Conservation (phyloP, 1,140 invertebrate genomes). For the Micrasema longulum region DNA sequence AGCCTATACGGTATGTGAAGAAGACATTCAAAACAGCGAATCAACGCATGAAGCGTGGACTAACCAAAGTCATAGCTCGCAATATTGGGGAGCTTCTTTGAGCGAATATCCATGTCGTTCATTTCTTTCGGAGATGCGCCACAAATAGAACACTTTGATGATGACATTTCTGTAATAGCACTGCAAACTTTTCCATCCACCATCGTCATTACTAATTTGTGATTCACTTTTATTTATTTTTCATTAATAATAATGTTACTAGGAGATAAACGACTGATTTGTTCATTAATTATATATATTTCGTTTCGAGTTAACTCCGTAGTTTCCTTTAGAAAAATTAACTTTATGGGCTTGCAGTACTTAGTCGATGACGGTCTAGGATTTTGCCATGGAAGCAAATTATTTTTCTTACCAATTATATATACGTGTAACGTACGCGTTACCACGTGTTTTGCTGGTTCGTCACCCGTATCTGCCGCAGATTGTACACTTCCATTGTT, state of each 20-base stretch:
- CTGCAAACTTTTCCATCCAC: constrained; percentile 13
- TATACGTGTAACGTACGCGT: too few relatives aligned
- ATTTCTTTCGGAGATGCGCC: constrained; percentile 7
- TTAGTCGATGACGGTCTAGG: constrained; percentile 7
- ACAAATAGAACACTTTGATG: constrained; percentile 2
- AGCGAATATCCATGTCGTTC: constrained; percentile 11
- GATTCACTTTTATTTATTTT: constrained; percentile 8
- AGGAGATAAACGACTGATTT: constrained; percentile 15
- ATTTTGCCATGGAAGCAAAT: constrained; percentile 10
- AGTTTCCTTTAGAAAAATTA: constrained; percentile 2
- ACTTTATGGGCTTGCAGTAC: constrained; percentile 4
- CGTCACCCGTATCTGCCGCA: background rate
- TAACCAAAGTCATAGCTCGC: background rate
- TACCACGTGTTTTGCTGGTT: too few relatives aligned
- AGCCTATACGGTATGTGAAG: constrained; percentile 10
- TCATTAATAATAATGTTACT: constrained; percentile 1
- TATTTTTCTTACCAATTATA: background rate
- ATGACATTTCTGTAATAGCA: constrained; percentile 5
- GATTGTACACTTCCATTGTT: constrained; percentile 2
- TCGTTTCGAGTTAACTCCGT: constrained; percentile 10
- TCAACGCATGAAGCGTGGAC: constrained; percentile 4
- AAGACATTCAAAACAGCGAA: constrained; percentile 17
- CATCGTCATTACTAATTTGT: constrained; percentile 12
- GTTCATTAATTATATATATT: background rate
- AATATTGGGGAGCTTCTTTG: background rate